Base-by-base conservation (phyloP, 2,888 invertebrate genomes). In the Sphecodes monilicornis region DNA sequence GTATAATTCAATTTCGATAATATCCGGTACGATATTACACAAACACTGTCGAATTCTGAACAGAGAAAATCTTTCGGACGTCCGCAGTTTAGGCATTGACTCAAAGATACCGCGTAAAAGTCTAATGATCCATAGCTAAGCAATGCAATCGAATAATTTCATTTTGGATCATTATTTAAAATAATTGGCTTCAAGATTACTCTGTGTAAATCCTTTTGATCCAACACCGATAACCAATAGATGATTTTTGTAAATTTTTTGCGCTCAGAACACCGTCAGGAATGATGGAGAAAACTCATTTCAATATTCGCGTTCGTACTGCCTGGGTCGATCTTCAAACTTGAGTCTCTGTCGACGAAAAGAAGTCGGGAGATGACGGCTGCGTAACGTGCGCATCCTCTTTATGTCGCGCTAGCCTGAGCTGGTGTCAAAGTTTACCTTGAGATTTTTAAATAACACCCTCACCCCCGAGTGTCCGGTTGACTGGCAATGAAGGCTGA, bases 381-480 rank as follows among this genome's bases (percentile, higher is more conserved):
- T 26, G 6, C 36, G 16, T 16, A 60, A 26, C 16, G 1, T 57
- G 29, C 3, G 43, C 64, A 46, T 43, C n/a, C 75, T 8, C 22
- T 64, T 75, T n/a, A 46, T 43, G 16, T 16, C 64, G 10, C 32
- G 66, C 72, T 66, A 68, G 66, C 54, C 72, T 66, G 54, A 50
- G 66, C 41, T n/a, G 32, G 11, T 50, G n/a, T 6, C 43, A 11
- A 26, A 36, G 43, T 60, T 80, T 50, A 66, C 66, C 78, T 80
- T 72, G 78, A 18, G 36, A 66, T 29, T 77, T 81, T 81, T 81
- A 72, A 81, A 43, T 81, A 81, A 81, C 66, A 41, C 41, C 41
- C 41, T 5, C 11, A 3, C 2, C 76, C 26, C 26, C 39, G 4
- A 72, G 71, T 81, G 11, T 80, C 50, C 77, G 77, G 77, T 77